These are phyloP conservation scores for Diplosoma virens DNA, from an alignment of 23 tunicate genomes.

Conservation along the genomic window DNA sequence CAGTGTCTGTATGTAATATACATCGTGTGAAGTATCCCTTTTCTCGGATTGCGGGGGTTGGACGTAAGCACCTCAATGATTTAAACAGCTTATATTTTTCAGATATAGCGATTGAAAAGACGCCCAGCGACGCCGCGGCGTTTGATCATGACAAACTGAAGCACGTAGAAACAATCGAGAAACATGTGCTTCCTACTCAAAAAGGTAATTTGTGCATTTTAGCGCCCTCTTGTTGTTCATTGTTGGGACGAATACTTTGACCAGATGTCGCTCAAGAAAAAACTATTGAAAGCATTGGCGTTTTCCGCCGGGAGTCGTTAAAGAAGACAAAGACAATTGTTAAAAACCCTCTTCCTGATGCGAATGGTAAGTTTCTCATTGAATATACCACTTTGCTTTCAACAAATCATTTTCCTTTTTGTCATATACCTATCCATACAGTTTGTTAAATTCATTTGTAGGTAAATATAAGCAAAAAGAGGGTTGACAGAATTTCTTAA, in stretches of 20 bases:
- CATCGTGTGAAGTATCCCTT: too few species aligned
- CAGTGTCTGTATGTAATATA: too few species aligned
- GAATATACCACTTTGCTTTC: too few species aligned
- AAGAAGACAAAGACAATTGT: slow-evolving; percentile 53
- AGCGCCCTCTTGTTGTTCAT: not conserved
- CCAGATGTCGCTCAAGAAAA: slow-evolving; percentile 68
- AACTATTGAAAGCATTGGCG: slow-evolving; percentile 50
- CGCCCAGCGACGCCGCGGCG: slow-evolving; percentile 49
- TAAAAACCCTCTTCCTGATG: slow-evolving; percentile 63
- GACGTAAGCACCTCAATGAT: too few species aligned
- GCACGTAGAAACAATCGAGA: slow-evolving; percentile 49
- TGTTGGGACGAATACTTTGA: not conserved
- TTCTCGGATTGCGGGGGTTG: too few species aligned
- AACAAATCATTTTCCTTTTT: too few species aligned
- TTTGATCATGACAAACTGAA: slow-evolving; percentile 51
- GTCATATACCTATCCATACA: too few species aligned
- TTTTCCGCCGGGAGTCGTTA: slow-evolving; percentile 66
- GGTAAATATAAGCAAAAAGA: too few species aligned
- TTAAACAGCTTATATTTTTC: not conserved
- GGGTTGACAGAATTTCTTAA: too few species aligned
- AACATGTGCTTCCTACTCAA: slow-evolving; percentile 51
- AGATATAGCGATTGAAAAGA: slow-evolving; percentile 29
- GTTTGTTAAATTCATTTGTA: too few species aligned
- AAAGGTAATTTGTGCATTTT: slow-evolving; percentile 31
- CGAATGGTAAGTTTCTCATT: slow-evolving; percentile 48